Percentiles rank a stretch among this genome's conserved stretches.
Evolutionary conservation across 2,888 invertebrate species (phyloP).

Genomic region (Megamerina dolium): DNA sequence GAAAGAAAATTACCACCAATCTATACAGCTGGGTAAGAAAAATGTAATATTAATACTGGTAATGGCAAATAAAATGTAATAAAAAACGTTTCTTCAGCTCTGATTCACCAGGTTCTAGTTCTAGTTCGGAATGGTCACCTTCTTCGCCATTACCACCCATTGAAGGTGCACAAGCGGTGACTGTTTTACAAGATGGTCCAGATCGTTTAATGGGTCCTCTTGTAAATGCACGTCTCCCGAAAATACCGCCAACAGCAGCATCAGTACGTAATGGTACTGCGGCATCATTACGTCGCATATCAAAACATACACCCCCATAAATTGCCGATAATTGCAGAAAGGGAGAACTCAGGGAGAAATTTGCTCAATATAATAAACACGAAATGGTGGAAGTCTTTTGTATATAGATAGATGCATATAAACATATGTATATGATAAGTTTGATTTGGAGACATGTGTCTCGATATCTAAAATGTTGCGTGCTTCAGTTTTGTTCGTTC

Average conservation of each 20-base stretch:
- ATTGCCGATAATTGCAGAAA: too few species aligned
- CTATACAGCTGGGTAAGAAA: conserved; percentile 45
- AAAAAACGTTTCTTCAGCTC: conserved; percentile 31
- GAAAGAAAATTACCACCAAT: conserved; percentile 49
- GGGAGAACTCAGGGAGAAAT: too few species aligned
- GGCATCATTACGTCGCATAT: too few species aligned
- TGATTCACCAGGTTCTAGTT: conserved; percentile 49
- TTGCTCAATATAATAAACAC: too few species aligned
- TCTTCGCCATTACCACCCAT: conserved; percentile 44
- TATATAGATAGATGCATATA: too few species aligned
- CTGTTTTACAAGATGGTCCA: conserved; percentile 28
- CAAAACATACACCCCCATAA: too few species aligned
- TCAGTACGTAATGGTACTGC: too few species aligned
- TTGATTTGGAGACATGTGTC: too few species aligned
- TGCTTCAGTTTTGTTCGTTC: too few species aligned
- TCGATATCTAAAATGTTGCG: too few species aligned
- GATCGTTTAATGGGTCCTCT: conserved; percentile 47
- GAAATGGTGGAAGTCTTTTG: too few species aligned
- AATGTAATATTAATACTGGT: not conserved
- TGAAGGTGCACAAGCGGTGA: conserved; percentile 24
- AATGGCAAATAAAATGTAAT: not conserved
- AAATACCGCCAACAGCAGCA: conserved; percentile 32
- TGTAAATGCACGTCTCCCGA: conserved; percentile 43
- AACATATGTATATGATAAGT: too few species aligned
- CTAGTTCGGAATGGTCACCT: conserved; percentile 49